Evolutionary conservation across 2,113 vertebrate species (phyloP).

Genomic region (Mesembrinibis cayennensis): DNA sequence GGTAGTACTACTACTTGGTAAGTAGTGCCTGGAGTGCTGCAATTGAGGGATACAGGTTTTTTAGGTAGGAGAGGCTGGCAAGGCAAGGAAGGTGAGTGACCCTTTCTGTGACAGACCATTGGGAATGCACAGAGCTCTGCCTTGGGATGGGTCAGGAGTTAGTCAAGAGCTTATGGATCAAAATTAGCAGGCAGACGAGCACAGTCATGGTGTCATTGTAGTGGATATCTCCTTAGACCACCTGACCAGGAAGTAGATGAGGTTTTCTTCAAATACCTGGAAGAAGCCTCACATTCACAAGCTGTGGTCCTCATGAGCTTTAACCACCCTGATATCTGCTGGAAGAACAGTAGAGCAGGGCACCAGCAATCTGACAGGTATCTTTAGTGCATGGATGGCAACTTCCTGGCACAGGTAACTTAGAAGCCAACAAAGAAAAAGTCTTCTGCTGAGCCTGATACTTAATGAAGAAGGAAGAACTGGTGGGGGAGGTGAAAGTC

Average conservation of each 20-base stretch:
- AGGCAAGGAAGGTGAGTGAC: fast-evolving
- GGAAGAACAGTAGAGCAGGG: neutral
- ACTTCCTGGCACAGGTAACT: neutral
- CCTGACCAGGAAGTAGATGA: neutral
- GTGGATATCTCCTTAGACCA: no score
- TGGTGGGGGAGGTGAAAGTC: neutral
- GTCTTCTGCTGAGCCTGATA: neutral
- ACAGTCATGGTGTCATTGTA: neutral
- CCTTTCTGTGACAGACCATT: neutral
- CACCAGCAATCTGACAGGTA: neutral
- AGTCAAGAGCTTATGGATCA: neutral
- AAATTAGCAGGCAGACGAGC: neutral
- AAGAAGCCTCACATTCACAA: neutral
- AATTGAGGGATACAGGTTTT: neutral
- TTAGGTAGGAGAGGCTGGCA: neutral
- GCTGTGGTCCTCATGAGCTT: neutral
- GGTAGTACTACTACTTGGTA: no score
- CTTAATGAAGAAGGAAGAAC: neutral
- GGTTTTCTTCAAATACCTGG: neutral
- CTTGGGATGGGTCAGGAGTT: neutral
- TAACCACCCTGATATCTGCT: neutral
- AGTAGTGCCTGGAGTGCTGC: neutral
- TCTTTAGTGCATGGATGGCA: neutral
- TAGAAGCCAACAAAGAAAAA: neutral
- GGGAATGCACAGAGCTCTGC: neutral